A percentile compares a stretch with the other conserved stretches of the same genome.
Evolutionary conservation across 2,797 vertebrate genomes (phyloP).

Genomic region (Lepilemur ruficaudatus): DNA sequence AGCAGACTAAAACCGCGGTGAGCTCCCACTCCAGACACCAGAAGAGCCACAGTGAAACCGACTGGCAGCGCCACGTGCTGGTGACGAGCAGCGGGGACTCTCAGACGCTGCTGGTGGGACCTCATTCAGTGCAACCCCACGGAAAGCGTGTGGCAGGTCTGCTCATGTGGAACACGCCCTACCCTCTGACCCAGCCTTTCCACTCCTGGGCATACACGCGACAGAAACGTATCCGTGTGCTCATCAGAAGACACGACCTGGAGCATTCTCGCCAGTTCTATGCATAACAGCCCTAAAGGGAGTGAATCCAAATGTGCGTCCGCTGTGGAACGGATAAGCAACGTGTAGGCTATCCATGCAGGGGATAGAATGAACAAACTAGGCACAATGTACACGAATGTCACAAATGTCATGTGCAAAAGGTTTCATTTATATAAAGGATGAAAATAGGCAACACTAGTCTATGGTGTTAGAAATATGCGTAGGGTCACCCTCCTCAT

Average conservation of each 20-base stretch:
- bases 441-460: not conserved
- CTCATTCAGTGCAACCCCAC: rapidly evolving
- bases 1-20: not conserved
- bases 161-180: rapidly evolving
- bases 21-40: not conserved
- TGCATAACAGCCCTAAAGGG: rapidly evolving
- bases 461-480: rapidly evolving
- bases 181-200: not conserved
- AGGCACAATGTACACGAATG: too few species aligned
- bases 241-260: too few species aligned
- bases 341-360: rapidly evolving
- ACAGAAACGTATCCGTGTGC: not conserved
- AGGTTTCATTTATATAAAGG: not conserved
- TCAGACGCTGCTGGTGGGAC: rapidly evolving
- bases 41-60: not conserved
- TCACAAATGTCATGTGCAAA: not conserved
- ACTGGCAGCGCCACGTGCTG: rapidly evolving
- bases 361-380: rapidly evolving
- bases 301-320: not conserved
- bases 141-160: rapidly evolving
- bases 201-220: rapidly evolving
- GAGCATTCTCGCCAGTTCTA: not conserved
- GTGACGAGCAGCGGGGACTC: rapidly evolving
- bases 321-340: rapidly evolving
- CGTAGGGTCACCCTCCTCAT: rapidly evolving